Base-by-base conservation (phyloP, 2,797 vertebrate genomes). In the Enteromius treurensis region DNA sequence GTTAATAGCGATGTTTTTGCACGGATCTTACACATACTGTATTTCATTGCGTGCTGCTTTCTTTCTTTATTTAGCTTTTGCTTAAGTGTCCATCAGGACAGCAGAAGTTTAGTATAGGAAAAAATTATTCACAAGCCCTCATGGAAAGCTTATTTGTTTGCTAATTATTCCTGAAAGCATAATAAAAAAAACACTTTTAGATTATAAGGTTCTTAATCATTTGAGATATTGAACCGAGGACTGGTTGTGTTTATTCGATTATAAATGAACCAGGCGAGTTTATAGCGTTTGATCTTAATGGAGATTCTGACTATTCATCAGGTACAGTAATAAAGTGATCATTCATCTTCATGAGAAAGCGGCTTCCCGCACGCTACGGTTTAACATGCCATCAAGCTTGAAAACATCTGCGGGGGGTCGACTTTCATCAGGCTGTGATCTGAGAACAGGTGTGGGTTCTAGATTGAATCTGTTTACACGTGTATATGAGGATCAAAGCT, bases 401-500 rank as follows among this genome's bases (percentile, higher is more conserved):
- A 86, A 86, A 89, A 79, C 85, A 83, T 86, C 88, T 84, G 77
- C 26, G 64, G 80, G 79, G 84, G 58, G 82, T 79, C 23, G 69
- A 77, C 80, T 65, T 75, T 79, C 77, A 78, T 79, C 83, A 81
- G 80, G 79, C 49, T 65, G 64, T 37, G 69, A 80, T 83, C 82
- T 74, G 79, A 68, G 70, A 73, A 79, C 88, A 89, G 88, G 88
- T 89, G 88, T 85, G 86, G 83, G 77, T 40, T 74, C 65, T 60
- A 85, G 78, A 81, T 79, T 77, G 40, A 80, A 74, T 81, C 74
- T 83, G 74, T 90, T 87, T 77, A 75, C 68, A 53, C 79, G 51
- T 86, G 82, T 84, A 73, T 86, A 69, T 40, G 11, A 26, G 62
- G 87, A 86, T 87, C 85, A 88, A 88, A 88, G 83, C 83, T 78